Evolutionary conservation across 2,797 vertebrate species (phyloP).

Genomic region (Telmatherina bonti): DNA sequence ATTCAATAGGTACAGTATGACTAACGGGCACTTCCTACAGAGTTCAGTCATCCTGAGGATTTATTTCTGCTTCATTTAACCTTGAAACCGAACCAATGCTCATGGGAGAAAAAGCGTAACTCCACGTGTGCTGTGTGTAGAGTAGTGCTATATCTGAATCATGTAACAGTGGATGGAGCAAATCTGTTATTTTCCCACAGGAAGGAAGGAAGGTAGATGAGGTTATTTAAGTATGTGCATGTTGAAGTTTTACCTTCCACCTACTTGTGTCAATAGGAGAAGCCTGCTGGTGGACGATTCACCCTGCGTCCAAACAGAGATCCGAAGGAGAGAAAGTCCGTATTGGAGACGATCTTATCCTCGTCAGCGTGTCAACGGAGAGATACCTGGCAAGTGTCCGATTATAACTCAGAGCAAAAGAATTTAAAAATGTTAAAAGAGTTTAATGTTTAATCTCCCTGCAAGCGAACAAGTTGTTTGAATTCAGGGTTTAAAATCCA

Average conservation of each 20-base stretch:
- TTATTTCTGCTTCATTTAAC: constrained; percentile 29
- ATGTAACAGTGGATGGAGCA: not conserved
- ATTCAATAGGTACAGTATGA: constrained; percentile 88
- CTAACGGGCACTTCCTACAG: constrained; percentile 5
- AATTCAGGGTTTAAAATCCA: not conserved
- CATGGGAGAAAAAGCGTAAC: constrained; percentile 5
- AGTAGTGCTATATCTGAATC: constrained; percentile 14
- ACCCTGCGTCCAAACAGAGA: constrained; percentile 98
- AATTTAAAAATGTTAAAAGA: no score
- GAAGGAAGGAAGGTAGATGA: not conserved
- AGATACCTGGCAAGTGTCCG: constrained; percentile 91
- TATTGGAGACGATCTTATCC: constrained; percentile 97
- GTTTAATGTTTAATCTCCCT: no score
- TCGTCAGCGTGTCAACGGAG: constrained; percentile 97
- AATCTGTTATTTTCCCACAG: constrained; percentile 6
- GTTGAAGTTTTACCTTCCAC: not conserved
- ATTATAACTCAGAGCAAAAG: not conserved
- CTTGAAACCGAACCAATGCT: constrained; percentile 30
- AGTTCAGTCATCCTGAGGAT: constrained; percentile 2
- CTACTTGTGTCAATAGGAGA: constrained; percentile 84
- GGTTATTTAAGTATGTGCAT: not conserved
- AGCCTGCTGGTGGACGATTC: constrained; percentile 99
- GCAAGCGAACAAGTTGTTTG: no score
- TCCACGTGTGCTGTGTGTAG: not conserved
- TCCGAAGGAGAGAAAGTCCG: constrained; percentile 99